Base-by-base conservation (phyloP, 1,140 invertebrate genomes). In the Drusus annulatus region DNA sequence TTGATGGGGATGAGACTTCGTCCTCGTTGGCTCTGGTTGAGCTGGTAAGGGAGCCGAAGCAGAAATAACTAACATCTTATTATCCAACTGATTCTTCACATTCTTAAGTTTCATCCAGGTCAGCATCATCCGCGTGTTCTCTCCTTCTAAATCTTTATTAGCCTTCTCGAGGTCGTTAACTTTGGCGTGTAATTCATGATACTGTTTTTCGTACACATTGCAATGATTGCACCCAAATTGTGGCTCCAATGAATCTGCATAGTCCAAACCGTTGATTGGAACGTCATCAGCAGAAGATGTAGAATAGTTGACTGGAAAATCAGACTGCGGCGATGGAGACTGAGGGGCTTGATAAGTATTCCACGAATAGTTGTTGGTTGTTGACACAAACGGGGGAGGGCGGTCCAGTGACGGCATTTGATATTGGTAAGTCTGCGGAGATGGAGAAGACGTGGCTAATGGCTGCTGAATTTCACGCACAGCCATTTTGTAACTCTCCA, bases 401-500 rank as follows among this genome's bases (percentile, higher is more conserved):
- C 36, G 68, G 17, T 17, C 17, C 13, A 28, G 21, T 2, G 68
- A 16, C 5, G 23, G n/a, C 63, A 16, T 31, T 6, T 68, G 50
- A 16, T 15, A 17, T 1, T 51, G 36, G 25, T 71, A 71, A 10
- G 36, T 23, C 36, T 45, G 68, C 21, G 45, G 19, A 21, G 68
- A 16, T 15, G 68, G 50, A 13, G 19, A 23, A 13, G 19, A 23
- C 68, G 19, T 36, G 63, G 63, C 28, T 28, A 31, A 31, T 16
- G 28, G 50, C 45, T 51, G 68, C 68, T 51, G 45, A 50, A 51
- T 51, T 19, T 51, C 68, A 21, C 17, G 65, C 5, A 21, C 68
- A 15, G 68, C 36, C 68, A 71, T 71, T 19, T 45, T 50, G 21
- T 21, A 69, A 7, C 7, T 36, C 63, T 68, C 31, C n/a, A 16